phyloP scores from a whole-genome alignment of 2,113 vertebrate genomes.

The Steatornis caripensis region DNA sequence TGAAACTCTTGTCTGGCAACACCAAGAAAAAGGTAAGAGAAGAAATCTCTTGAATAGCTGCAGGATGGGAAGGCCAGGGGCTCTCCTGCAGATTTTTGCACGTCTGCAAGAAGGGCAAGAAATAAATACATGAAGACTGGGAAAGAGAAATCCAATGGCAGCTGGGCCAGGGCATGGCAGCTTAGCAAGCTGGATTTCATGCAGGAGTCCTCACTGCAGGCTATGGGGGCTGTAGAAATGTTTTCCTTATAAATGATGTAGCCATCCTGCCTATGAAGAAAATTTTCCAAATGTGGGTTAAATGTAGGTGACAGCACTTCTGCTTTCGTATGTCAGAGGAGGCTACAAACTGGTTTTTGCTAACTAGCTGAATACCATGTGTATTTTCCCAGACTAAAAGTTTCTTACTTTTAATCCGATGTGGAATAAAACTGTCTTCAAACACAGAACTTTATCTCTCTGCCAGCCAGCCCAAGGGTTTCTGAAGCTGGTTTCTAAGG shows the following conservation, averaged over 20 bases:
- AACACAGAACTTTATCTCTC: not conserved
- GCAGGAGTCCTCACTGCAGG: not conserved
- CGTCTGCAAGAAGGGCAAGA: not conserved
- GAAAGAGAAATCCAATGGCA: not conserved
- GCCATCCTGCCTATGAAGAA: not conserved
- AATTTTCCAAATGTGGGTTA: slow-evolving; percentile 21
- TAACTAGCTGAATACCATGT: not conserved
- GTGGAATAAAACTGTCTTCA: slow-evolving; percentile 3
- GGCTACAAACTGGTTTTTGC: not conserved
- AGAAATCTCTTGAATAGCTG: not conserved
- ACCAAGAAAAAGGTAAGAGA: not conserved
- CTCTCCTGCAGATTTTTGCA: not conserved
- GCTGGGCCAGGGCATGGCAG: not conserved
- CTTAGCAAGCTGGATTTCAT: not conserved
- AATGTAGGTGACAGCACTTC: slow-evolving; percentile 31
- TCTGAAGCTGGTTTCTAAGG: not conserved
- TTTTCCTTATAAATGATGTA: not conserved
- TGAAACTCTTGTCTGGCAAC: not conserved
- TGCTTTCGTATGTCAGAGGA: slow-evolving; percentile 2
- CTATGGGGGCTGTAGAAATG: not conserved
- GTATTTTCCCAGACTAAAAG: not conserved
- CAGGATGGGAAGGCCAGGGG: not conserved
- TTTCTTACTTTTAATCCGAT: slow-evolving; percentile 15
- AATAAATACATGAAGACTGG: not conserved
- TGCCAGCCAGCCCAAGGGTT: not conserved